Conservation (phyloP, 2,888 invertebrate genomes). For the Theretra japonica region DNA sequence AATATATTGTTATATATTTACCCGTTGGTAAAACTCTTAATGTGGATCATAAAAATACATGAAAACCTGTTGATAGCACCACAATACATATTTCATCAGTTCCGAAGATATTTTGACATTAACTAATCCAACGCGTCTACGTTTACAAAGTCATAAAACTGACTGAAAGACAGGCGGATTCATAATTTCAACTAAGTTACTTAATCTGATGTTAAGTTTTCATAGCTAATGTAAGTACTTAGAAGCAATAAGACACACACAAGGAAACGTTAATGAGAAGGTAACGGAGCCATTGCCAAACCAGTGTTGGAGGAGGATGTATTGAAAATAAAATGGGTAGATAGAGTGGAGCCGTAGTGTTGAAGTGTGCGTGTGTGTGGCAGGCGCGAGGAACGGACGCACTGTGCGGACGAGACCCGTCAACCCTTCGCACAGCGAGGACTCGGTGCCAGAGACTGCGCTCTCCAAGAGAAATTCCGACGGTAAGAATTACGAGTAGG, state of each 20-base stretch:
- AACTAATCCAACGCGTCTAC: constrained; percentile 36
- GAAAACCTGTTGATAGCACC: neutral
- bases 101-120: constrained; percentile 34
- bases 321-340: constrained; percentile 32
- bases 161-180: constrained; percentile 61
- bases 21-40: too few species aligned
- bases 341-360: constrained; percentile 40
- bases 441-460: constrained; percentile 92
- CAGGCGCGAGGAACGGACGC: constrained; percentile 78
- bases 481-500: constrained; percentile 86
- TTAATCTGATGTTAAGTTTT: neutral
- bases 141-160: constrained; percentile 47
- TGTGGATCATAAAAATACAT: too few species aligned
- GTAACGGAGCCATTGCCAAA: neutral
- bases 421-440: constrained; percentile 91
- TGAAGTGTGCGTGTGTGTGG: constrained; percentile 80
- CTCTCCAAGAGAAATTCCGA: constrained; percentile 93
- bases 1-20: too few species aligned
- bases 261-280: neutral
- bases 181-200: constrained; percentile 16
- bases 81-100: constrained; percentile 28
- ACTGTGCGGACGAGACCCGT: constrained; percentile 70
- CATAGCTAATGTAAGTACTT: constrained; percentile 20
- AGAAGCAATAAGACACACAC: neutral
- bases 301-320: neutral